Conservation (phyloP, 2,888 invertebrate species). For the Macrophya annulata region DNA sequence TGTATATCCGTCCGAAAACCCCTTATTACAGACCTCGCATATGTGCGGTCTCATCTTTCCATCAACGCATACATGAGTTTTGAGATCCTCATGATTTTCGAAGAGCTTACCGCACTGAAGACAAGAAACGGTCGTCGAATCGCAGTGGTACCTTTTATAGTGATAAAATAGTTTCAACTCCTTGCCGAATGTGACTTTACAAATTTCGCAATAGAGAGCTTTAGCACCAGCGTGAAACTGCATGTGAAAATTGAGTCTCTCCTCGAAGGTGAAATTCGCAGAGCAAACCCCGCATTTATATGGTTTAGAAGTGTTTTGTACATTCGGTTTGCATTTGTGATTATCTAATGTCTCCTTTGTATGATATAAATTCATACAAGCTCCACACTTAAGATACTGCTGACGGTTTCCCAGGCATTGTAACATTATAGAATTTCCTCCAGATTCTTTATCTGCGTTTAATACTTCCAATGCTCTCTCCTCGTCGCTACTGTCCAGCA, state of each 20-base stretch:
- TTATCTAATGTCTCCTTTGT: slow-evolving; percentile 68
- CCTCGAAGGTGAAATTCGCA: slow-evolving; percentile 69
- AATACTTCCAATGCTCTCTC: slow-evolving; percentile 64
- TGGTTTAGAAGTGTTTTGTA: slow-evolving; percentile 67
- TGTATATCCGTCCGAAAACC: slow-evolving; percentile 72
- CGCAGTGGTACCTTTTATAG: slow-evolving; percentile 71
- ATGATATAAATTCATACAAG: slow-evolving; percentile 72
- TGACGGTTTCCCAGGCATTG: slow-evolving; percentile 65
- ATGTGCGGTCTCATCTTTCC: slow-evolving; percentile 71
- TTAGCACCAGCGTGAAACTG: slow-evolving; percentile 68
- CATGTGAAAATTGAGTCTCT: slow-evolving; percentile 70
- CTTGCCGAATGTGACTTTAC: slow-evolving; percentile 70
- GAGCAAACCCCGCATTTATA: slow-evolving; percentile 69
- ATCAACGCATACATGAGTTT: slow-evolving; percentile 68
- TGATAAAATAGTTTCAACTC: slow-evolving; percentile 71
- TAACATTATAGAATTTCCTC: slow-evolving; percentile 62
- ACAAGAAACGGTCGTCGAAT: slow-evolving; percentile 67
- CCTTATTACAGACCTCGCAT: slow-evolving; percentile 71
- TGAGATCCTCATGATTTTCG: slow-evolving; percentile 65
- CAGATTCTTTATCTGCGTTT: slow-evolving; percentile 58
- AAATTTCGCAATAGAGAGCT: slow-evolving; percentile 68
- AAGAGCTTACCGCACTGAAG: slow-evolving; percentile 72
- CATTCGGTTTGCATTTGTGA: slow-evolving; percentile 71
- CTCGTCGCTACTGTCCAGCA: slow-evolving; percentile 71
- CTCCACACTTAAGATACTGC: slow-evolving; percentile 70